Conservation (phyloP, 2,797 vertebrate species). For the Coregonus ussuriensis region DNA sequence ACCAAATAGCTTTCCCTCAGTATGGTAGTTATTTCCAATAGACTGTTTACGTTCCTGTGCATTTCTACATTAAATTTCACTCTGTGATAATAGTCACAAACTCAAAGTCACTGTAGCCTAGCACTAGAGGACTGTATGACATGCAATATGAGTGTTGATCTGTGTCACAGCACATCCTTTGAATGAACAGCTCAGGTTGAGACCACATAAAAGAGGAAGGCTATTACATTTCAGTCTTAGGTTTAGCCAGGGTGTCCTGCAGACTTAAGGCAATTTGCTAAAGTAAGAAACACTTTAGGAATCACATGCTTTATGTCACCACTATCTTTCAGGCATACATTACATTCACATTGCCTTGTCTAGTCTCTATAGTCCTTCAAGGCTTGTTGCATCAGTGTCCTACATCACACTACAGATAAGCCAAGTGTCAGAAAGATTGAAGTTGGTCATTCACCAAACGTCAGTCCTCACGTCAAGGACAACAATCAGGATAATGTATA, state of each 20-base stretch:
- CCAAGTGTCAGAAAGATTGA: constrained; percentile 3
- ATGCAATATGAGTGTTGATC: background rate
- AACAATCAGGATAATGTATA: background rate
- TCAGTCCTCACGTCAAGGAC: constrained; percentile 14
- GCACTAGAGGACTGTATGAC: background rate
- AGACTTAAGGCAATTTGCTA: no score
- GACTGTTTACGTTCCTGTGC: background rate
- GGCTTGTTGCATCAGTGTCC: background rate
- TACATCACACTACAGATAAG: background rate
- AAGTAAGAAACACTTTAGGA: background rate
- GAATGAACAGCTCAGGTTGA: background rate
- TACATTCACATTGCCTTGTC: background rate
- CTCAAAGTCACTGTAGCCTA: background rate
- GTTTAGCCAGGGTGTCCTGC: no score
- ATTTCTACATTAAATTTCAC: background rate
- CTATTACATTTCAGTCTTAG: background rate
- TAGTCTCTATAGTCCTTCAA: background rate
- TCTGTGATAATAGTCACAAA: no score
- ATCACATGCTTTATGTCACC: background rate
- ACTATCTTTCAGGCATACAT: background rate
- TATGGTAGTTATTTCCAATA: background rate
- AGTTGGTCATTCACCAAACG: constrained; percentile 20
- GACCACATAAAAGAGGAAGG: background rate
- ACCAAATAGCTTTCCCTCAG: background rate
- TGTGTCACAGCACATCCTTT: background rate